Evolutionary conservation across 2,888 invertebrate genomes (phyloP).

Genomic region (Diarsia dahlii): DNA sequence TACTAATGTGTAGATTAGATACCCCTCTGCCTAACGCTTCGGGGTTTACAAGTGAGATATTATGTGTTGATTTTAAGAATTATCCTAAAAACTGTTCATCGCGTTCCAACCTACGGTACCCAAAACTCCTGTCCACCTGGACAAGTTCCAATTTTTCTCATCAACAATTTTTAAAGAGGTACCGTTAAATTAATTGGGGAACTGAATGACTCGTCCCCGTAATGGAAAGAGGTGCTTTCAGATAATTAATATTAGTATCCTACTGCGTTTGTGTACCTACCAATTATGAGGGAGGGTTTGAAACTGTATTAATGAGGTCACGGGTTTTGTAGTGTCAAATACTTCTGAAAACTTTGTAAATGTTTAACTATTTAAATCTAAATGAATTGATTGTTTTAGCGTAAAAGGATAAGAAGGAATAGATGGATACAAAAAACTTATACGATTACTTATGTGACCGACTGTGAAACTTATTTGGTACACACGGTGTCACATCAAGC

Average conservation of each 20-base stretch:
- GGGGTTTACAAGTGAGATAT: background rate
- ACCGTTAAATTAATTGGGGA: slow-evolving; percentile 75
- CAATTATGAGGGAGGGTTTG: background rate
- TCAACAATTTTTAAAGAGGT: slow-evolving; percentile 76
- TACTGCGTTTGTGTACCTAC: slow-evolving; percentile 25
- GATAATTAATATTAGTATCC: slow-evolving; percentile 73
- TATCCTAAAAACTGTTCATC: background rate
- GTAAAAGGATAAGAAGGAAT: too few species aligned
- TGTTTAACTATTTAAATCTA: background rate
- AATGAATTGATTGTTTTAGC: too few species aligned
- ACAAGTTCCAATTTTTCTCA: slow-evolving; percentile 73
- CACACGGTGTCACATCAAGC: too few species aligned
- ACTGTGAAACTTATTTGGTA: too few species aligned
- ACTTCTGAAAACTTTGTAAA: background rate
- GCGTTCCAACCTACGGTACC: slow-evolving; percentile 29
- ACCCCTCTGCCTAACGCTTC: too few species aligned
- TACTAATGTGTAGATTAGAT: too few species aligned
- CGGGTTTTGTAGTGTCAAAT: background rate
- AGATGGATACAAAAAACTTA: too few species aligned
- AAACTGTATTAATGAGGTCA: background rate
- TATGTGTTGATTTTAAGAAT: background rate
- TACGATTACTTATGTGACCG: too few species aligned
- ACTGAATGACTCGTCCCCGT: slow-evolving; percentile 73
- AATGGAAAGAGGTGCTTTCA: slow-evolving; percentile 70
- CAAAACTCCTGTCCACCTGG: slow-evolving; percentile 65